Evolutionary conservation across 2,797 vertebrate genomes (phyloP).

Genomic region (Carcharodon carcharias): DNA sequence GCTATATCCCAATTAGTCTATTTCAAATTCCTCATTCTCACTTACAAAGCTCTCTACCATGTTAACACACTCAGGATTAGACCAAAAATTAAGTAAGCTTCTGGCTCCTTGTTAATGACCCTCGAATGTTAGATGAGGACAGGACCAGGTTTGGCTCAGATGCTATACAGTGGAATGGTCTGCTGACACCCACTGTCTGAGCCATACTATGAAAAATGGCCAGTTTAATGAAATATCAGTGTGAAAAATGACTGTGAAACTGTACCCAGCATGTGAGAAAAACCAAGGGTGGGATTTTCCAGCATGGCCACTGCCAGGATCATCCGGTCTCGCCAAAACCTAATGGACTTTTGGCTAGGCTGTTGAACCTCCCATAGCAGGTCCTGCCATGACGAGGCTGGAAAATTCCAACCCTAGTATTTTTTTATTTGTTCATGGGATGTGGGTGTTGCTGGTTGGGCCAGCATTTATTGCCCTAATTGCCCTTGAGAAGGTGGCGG

Average conservation of each 20-base stretch:
- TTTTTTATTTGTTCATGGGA: too few species aligned
- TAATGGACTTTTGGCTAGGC: too few species aligned
- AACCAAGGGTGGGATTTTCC: neutral
- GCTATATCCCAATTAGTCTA: neutral
- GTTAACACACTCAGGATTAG: neutral
- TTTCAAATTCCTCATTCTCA: neutral
- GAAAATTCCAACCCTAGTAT: too few species aligned
- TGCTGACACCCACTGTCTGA: neutral
- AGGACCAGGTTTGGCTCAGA: neutral
- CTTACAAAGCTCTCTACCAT: neutral
- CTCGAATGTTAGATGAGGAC: neutral
- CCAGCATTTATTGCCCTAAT: too few species aligned
- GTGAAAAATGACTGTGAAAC: neutral
- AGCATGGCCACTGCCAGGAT: too few species aligned
- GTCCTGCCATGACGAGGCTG: too few species aligned
- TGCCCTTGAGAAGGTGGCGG: too few species aligned
- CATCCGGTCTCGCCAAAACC: too few species aligned
- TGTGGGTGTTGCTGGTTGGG: too few species aligned
- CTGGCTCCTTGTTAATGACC: neutral
- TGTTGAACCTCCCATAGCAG: too few species aligned
- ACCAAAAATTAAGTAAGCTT: neutral
- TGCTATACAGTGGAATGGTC: neutral
- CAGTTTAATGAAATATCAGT: neutral
- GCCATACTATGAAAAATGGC: neutral
- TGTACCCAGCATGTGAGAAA: neutral